Percentiles rank a stretch among this genome's conserved stretches.
These are phyloP conservation scores for Gymnoscelis rufifasciata DNA, from an alignment of 2,888 invertebrate genomes.

Conservation along the genomic window DNA sequence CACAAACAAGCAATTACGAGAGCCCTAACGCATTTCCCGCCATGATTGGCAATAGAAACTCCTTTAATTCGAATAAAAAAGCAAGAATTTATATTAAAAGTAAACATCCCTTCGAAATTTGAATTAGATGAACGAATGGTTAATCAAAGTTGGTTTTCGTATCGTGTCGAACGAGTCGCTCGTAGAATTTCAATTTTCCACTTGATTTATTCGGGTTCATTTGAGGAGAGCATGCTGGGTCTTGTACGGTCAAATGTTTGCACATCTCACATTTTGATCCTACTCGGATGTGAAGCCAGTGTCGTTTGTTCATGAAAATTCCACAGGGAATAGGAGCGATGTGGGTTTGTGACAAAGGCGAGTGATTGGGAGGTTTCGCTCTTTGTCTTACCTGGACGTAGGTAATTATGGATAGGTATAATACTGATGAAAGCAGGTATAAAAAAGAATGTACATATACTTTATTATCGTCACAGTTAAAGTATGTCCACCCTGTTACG, in stretches of 20 bases:
- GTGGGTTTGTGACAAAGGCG: not conserved
- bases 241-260: conserved; percentile 11
- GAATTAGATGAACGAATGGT: conserved; percentile 49
- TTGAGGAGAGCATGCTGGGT: conserved; percentile 33
- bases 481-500: too few relatives aligned
- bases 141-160: conserved; percentile 58
- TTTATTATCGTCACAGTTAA: too few relatives aligned
- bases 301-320: too few relatives aligned
- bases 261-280: not conserved
- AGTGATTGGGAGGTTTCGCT: too few relatives aligned
- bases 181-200: conserved; percentile 66
- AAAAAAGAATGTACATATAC: too few relatives aligned
- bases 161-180: conserved; percentile 31
- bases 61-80: conserved; percentile 12
- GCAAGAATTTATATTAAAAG: conserved; percentile 26
- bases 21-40: not conserved
- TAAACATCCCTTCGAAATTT: conserved; percentile 36
- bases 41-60: conserved; percentile 4
- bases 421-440: too few relatives aligned
- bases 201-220: conserved; percentile 63
- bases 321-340: too few relatives aligned
- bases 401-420: too few relatives aligned
- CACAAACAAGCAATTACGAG: not conserved
- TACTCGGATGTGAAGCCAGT: not conserved
- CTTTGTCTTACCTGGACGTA: too few relatives aligned